These are phyloP conservation scores for Cantharis flavilabris DNA, from an alignment of 2,888 invertebrate genomes.

Conservation along the genomic window DNA sequence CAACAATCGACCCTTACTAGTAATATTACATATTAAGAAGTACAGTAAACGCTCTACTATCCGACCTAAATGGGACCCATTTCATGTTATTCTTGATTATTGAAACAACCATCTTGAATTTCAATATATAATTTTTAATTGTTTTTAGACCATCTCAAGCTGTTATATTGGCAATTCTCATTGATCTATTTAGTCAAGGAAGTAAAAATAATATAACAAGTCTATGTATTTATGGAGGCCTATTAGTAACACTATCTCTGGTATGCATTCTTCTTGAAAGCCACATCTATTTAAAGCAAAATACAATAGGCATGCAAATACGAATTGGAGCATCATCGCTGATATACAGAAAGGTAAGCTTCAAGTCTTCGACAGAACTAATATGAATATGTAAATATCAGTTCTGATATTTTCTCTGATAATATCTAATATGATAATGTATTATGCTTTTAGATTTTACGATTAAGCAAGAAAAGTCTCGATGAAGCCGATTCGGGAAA, in stretches of 20 bases:
- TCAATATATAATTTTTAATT: too few relatives aligned
- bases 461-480: constrained; percentile 59
- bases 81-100: too few relatives aligned
- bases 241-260: background rate
- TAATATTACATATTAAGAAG: too few relatives aligned
- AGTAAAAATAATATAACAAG: background rate
- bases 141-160: background rate
- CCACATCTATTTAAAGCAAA: background rate
- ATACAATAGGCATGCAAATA: background rate
- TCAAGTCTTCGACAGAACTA: too few relatives aligned
- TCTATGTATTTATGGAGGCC: background rate
- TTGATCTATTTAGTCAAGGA: background rate
- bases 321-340: background rate
- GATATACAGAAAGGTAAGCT: background rate
- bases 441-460: background rate
- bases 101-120: too few relatives aligned
- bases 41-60: too few relatives aligned
- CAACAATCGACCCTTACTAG: too few relatives aligned
- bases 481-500: constrained; percentile 82
- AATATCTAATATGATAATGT: too few relatives aligned
- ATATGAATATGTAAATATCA: too few relatives aligned
- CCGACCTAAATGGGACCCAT: too few relatives aligned
- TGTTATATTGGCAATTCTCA: background rate
- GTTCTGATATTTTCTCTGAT: too few relatives aligned
- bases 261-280: background rate